These are phyloP conservation scores for Etheostoma perlongum DNA, from an alignment of 2,797 vertebrate genomes.

Conservation along the genomic window DNA sequence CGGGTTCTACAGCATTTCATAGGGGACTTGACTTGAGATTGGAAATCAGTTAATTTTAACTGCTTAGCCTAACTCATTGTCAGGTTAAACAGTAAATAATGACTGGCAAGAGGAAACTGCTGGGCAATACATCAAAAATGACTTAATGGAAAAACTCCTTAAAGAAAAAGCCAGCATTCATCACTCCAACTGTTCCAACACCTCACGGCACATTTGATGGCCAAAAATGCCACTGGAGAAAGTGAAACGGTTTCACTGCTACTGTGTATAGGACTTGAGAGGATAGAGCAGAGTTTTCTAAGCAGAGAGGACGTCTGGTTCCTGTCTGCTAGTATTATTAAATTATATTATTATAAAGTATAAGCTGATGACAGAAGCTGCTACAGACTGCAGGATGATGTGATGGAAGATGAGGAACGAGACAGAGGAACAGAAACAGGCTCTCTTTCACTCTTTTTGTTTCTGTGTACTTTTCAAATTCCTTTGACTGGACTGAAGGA, in stretches of 20 bases:
- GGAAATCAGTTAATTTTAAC: neutral
- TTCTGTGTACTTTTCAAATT: neutral
- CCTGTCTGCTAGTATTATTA: too few species aligned
- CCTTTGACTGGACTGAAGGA: too few species aligned
- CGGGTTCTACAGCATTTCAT: neutral
- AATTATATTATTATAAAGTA: neutral
- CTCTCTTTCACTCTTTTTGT: neutral
- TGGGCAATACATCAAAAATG: constrained; percentile 1
- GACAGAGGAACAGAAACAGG: neutral
- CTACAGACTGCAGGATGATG: constrained; percentile 13
- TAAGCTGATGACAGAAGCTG: constrained; percentile 13
- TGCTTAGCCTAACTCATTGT: neutral
- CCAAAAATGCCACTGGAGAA: constrained; percentile 39
- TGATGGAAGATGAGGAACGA: neutral
- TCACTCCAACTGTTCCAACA: constrained; percentile 23
- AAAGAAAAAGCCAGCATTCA: constrained; percentile 27
- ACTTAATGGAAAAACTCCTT: constrained; percentile 29
- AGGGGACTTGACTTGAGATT: neutral
- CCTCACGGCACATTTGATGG: constrained; percentile 15
- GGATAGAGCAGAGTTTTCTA: constrained; percentile 18
- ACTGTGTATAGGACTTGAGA: constrained; percentile 23
- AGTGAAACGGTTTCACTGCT: constrained; percentile 26
- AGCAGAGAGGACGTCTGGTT: constrained; percentile 12
- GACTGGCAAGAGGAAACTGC: neutral
- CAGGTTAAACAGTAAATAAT: constrained; percentile 8